Evolutionary conservation across 1,140 invertebrate genomes (phyloP).

Genomic region (Schmidtea mediterranea): DNA sequence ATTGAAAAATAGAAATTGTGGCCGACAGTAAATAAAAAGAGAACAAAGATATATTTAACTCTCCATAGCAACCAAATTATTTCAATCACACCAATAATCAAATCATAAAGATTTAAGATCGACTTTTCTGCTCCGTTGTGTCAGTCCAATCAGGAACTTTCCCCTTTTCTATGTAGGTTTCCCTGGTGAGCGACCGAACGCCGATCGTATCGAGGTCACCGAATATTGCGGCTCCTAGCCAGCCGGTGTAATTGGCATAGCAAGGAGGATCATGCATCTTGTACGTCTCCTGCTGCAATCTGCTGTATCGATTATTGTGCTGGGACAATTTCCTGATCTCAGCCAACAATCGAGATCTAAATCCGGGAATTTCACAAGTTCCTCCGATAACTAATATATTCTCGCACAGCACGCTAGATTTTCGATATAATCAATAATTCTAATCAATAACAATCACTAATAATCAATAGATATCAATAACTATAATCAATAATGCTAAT

Average conservation of each 20-base stretch:
- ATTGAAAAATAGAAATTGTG: too few relatives aligned
- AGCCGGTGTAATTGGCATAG: constrained; percentile 53
- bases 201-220: constrained; percentile 49
- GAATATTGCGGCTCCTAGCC: constrained; percentile 58
- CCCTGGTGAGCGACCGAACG: constrained; percentile 42
- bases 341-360: constrained; percentile 40
- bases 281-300: constrained; percentile 34
- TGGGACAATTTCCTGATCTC: constrained; percentile 41
- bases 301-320: constrained; percentile 38
- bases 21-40: too few relatives aligned
- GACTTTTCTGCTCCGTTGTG: too few relatives aligned
- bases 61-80: too few relatives aligned
- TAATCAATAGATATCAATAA: too few relatives aligned
- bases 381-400: constrained; percentile 60
- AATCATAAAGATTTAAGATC: too few relatives aligned
- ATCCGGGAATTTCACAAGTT: constrained; percentile 47
- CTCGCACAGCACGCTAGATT: constrained; percentile 38
- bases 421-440: too few relatives aligned
- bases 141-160: too few relatives aligned
- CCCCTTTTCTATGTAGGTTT: constrained; percentile 16
- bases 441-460: too few relatives aligned
- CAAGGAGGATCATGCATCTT: constrained; percentile 47
- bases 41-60: too few relatives aligned
- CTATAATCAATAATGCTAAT: too few relatives aligned
- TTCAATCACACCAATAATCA: too few relatives aligned